Base-by-base conservation (phyloP, 2,888 invertebrate species). In the Euclidia mi region DNA sequence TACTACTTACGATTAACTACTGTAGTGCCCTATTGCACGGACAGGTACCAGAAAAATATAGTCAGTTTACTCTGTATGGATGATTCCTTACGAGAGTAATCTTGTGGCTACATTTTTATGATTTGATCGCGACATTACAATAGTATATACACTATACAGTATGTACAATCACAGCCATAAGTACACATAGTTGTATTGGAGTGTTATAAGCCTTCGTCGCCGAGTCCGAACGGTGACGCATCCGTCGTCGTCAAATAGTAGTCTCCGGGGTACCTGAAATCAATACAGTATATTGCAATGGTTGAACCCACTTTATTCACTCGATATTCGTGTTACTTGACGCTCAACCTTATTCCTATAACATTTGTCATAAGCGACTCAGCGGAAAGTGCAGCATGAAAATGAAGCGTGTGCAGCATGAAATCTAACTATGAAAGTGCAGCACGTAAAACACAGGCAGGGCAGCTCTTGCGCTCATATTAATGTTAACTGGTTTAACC, bases 221-320 rank as follows among this genome's bases (percentile, higher is more conserved):
- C 88, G 1, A 89, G 83, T 52, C 92, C 93, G 61, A 81, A 89
- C 1, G 92, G 92, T 47, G 87, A 68, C 49, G 71, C 57, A 0
- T 73, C 76, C 11, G 76, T 76, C 17, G 93, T 93, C 37, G 73
- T 66, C 14, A 93, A 83, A 58, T 79, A 93, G 68, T 93, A 93
- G 71, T 90, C 87, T 20, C 93, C 93, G 10, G 85, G 85, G 37
- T 71, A 32, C 3, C 89, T 90, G 80, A 52, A 82, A 83, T 62
- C 56, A 70, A 70, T 58, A 51, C 61, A 40, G 47, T 34, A 31
- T 49, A 47, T 28, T 37, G 9, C 12, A 42, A 29, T 7, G 28
- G 12, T 9, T 9, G 1, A 42, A 14, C 15, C 3, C 17, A 10
- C 9, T 42, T 9, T 28, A 25, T 28, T 40, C 25, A n/a, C n/a